These are phyloP conservation scores for Zaprionus bogoriensis DNA, from an alignment of 2,888 invertebrate genomes.

Conservation along the genomic window DNA sequence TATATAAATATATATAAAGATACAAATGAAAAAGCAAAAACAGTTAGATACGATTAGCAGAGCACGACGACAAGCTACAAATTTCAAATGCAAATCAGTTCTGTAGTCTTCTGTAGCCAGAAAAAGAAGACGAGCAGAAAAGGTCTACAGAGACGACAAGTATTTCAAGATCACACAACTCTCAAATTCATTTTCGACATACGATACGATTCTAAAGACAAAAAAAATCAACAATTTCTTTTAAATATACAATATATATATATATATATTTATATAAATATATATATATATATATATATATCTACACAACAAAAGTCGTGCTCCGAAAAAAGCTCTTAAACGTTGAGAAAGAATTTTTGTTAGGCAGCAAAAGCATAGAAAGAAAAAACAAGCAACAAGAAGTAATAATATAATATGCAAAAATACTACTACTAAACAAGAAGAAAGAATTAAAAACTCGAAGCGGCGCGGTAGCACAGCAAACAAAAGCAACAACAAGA, in stretches of 20 bases:
- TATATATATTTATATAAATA: slow-evolving; percentile 3
- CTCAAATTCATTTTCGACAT: slow-evolving; percentile 19
- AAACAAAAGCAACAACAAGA: slow-evolving; percentile 34
- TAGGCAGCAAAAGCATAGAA: slow-evolving; percentile 39
- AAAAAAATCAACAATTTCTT: not conserved
- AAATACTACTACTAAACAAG: slow-evolving; percentile 37
- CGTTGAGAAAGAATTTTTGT: slow-evolving; percentile 55
- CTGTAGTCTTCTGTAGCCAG: not conserved
- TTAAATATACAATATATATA: not conserved
- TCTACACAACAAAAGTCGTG: slow-evolving; percentile 66
- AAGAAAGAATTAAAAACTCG: slow-evolving; percentile 40
- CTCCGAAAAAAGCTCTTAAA: slow-evolving; percentile 79
- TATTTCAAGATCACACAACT: slow-evolving; percentile 44
- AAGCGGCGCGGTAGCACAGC: slow-evolving; percentile 32
- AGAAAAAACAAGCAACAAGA: slow-evolving; percentile 71
- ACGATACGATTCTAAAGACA: slow-evolving; percentile 1
- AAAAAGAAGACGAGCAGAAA: slow-evolving; percentile 14
- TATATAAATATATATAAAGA: slow-evolving; percentile 37
- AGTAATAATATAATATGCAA: slow-evolving; percentile 52
- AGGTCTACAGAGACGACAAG: slow-evolving; percentile 17
- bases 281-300: slow-evolving; percentile 1
- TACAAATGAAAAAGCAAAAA: slow-evolving; percentile 79
- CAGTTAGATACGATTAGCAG: slow-evolving; percentile 39
- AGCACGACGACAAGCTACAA: slow-evolving; percentile 57
- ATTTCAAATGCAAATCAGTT: slow-evolving; percentile 56